Evolutionary conservation across 2,797 vertebrate species (phyloP).

Genomic region (Rhynchonycteris naso): DNA sequence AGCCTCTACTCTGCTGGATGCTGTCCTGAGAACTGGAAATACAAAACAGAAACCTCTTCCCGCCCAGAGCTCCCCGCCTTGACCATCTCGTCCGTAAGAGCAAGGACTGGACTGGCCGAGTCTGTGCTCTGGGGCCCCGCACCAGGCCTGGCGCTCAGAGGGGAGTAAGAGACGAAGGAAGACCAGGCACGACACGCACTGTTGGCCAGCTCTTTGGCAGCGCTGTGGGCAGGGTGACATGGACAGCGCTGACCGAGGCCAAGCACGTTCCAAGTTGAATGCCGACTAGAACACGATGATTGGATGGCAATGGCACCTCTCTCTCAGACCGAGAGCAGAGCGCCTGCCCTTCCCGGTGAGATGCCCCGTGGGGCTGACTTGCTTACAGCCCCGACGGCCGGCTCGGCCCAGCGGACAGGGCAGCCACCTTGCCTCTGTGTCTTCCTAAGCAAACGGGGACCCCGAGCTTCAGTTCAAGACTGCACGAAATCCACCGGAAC

Average conservation of each 20-base stretch:
- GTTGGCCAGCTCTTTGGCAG: too few species aligned
- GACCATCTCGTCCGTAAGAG: neutral
- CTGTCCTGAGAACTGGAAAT: neutral
- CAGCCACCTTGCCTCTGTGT: neutral
- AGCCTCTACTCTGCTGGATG: rapidly evolving
- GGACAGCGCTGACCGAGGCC: neutral
- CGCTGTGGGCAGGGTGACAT: neutral
- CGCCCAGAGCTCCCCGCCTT: neutral
- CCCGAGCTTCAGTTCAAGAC: neutral
- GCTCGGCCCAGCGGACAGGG: neutral
- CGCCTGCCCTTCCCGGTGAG: neutral
- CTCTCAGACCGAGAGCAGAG: neutral
- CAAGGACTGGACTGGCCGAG: neutral
- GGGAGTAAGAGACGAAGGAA: rapidly evolving
- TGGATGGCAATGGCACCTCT: rapidly evolving
- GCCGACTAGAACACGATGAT: rapidly evolving
- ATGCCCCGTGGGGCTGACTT: rapidly evolving
- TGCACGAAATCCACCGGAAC: rapidly evolving
- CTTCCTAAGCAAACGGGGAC: neutral
- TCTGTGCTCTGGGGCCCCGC: neutral
- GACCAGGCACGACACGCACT: rapidly evolving
- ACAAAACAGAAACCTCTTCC: neutral
- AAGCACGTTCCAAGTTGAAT: rapidly evolving
- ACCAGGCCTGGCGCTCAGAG: neutral
- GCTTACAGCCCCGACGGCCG: neutral